Evolutionary conservation across 1,140 invertebrate species (phyloP), one percentile per base, ranked within the genome.

Genomic region (Zaprionus gabonicus): DNA sequence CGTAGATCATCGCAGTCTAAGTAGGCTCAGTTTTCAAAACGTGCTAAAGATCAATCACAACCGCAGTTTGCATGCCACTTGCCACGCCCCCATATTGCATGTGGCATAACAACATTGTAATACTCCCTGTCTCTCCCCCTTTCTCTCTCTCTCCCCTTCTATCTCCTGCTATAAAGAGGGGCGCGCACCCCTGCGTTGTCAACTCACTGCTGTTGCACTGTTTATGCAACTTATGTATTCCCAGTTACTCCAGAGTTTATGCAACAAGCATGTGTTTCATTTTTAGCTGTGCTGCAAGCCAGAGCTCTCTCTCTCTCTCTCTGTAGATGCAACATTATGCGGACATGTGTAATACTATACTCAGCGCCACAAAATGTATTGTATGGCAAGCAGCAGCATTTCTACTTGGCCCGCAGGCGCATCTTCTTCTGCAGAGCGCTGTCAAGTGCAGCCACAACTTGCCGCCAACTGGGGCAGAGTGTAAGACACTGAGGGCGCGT

Each of bases 171-270:
- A 31, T 31, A 34, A 34, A 34, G 31, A 10, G 41, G 41, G n/a
- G 7, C 27, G 10, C 58, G 13, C 15, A 38, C 36, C 36, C 13
- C 36, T 38, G 4, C 4, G 36, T 38, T 57, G 27, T 58, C 57
- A 28, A n/a, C 70, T 63, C 31, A n/a, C n/a, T 17, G 41, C 17
- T 25, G 63, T 53, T 79, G 53, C 41, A 38, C 38, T 75, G 69
- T 66, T 82, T 82, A 82, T 82, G 80, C 46, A 57, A 71, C 63
- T 23, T 23, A 68, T 49, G 71, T 83, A 83, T 82, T 82, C 75
- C 46, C 65, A 49, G 69, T 34, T 46, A 46, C 17, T 46, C 41
- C n/a, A 46, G 17, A 27, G 41, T 46, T 56, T 71, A 64, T 64
- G 67, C 41, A 41, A 60, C 53, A 28, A 34, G 12, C 55, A 12